Evolutionary conservation across 2,113 vertebrate species (phyloP).

Genomic region (Anhinga rufa): DNA sequence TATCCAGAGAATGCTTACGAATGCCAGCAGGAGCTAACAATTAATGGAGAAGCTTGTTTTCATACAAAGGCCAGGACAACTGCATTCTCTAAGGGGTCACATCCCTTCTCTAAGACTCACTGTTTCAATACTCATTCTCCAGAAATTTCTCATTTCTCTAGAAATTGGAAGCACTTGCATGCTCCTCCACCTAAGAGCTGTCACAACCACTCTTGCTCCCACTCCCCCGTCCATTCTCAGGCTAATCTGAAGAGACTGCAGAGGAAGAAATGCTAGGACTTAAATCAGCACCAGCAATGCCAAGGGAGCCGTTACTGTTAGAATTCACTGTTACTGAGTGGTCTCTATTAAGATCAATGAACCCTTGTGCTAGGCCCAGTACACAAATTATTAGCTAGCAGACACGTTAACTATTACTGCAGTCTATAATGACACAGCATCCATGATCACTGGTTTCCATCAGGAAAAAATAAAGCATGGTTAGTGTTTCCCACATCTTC

Average conservation of each 20-base stretch:
- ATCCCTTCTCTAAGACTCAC: neutral
- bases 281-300: slow-evolving; percentile 40
- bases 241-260: slow-evolving; percentile 45
- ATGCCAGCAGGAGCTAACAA: neutral
- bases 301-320: neutral
- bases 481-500: slow-evolving; percentile 22
- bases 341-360: slow-evolving; percentile 50
- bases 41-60: neutral
- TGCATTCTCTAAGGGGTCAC: neutral
- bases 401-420: slow-evolving; percentile 28
- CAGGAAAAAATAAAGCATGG: slow-evolving; percentile 51
- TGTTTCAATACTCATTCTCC: neutral
- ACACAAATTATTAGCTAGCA: slow-evolving; percentile 29
- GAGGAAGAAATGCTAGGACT: neutral
- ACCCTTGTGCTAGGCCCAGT: neutral
- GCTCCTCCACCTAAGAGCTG: neutral
- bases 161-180: neutral
- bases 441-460: slow-evolving; percentile 6
- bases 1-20: neutral
- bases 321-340: neutral
- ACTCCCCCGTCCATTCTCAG: neutral
- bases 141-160: neutral
- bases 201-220: neutral
- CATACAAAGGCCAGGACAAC: neutral
- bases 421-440: slow-evolving; percentile 30